phyloP scores from a whole-genome alignment of 2,888 invertebrate genomes.

The Spodoptera exigua region DNA sequence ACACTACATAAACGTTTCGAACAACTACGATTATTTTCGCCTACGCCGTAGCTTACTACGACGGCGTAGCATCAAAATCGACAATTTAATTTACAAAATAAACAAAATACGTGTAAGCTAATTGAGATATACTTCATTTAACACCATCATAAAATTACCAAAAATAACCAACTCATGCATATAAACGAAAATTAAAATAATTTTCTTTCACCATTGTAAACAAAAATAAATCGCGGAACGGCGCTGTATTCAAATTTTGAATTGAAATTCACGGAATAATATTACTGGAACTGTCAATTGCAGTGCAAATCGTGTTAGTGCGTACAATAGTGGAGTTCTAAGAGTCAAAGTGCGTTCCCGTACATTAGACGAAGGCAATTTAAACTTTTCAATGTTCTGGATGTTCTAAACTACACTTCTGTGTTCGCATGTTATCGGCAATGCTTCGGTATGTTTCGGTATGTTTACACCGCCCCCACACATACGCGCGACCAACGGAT shows the following conservation, averaged over 20 bases:
- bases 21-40: neutral
- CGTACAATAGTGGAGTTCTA: neutral
- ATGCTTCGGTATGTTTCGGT: constrained; percentile 28
- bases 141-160: too few species aligned
- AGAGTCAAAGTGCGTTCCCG: constrained; percentile 2
- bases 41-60: constrained; percentile 25
- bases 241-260: too few species aligned
- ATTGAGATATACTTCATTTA: too few species aligned
- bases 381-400: constrained; percentile 28
- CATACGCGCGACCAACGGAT: constrained; percentile 33
- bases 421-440: constrained; percentile 18
- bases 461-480: constrained; percentile 45
- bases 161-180: too few species aligned
- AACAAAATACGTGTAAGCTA: too few species aligned
- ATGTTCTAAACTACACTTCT: constrained; percentile 40
- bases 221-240: too few species aligned
- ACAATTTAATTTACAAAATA: neutral
- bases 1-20: too few species aligned
- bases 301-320: neutral
- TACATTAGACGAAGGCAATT: constrained; percentile 17
- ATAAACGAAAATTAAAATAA: too few species aligned
- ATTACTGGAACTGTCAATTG: neutral
- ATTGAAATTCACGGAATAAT: too few species aligned
- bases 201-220: too few species aligned
- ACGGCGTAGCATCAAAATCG: constrained; percentile 14